A percentile compares a stretch with the other conserved stretches of the same genome.
These are phyloP conservation scores for Parasteatoda lunata DNA, from an alignment of 2,888 invertebrate genomes.

Conservation along the genomic window DNA sequence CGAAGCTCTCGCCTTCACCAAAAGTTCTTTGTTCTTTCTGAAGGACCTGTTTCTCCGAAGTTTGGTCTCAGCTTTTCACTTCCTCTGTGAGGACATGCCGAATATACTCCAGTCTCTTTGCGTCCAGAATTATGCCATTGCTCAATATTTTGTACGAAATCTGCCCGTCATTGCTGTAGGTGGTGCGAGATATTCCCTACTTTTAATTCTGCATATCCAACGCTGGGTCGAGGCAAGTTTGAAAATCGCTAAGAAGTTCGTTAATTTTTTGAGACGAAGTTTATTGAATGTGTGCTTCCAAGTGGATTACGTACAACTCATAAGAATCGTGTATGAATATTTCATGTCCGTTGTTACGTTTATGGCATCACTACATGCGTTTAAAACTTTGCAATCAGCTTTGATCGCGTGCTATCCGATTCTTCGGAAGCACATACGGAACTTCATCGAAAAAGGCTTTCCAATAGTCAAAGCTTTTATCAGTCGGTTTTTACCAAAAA, in stretches of 20 bases:
- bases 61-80: constrained; percentile 5
- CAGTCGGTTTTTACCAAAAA: too few relatives aligned
- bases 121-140: constrained; percentile 16
- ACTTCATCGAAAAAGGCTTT: too few relatives aligned
- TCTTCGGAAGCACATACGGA: too few relatives aligned
- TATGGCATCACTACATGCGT: too few relatives aligned
- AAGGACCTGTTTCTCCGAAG: neutral
- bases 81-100: constrained; percentile 26
- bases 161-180: constrained; percentile 25
- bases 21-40: neutral
- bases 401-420: too few relatives aligned
- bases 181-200: constrained; percentile 6
- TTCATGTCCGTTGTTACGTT: too few relatives aligned
- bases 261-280: neutral
- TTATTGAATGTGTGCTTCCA: neutral
- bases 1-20: constrained; percentile 15
- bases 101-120: constrained; percentile 9
- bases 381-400: too few relatives aligned
- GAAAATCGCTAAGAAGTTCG: constrained; percentile 16
- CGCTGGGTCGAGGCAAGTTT: neutral
- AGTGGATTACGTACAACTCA: too few relatives aligned
- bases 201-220: constrained; percentile 11
- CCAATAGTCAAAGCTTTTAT: too few relatives aligned
- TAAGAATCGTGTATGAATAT: too few relatives aligned
- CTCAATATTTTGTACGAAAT: constrained; percentile 4